These are phyloP conservation scores for Channallabes apus DNA, from an alignment of 2,797 vertebrate genomes.

Conservation along the genomic window DNA sequence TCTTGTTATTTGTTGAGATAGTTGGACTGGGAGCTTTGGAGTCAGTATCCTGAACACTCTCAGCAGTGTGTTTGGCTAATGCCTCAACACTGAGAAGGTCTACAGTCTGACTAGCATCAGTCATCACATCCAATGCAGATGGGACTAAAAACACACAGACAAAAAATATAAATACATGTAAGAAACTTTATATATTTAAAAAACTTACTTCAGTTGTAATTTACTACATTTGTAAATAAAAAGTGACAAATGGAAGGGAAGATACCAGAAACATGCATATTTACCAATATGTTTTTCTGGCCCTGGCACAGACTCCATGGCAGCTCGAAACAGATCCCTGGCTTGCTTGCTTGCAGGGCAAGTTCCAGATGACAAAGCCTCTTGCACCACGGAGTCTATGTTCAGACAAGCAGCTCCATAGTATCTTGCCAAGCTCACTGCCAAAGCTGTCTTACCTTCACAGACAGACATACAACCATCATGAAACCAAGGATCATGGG, in stretches of 20 bases:
- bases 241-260: neutral
- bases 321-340: conserved; percentile 75
- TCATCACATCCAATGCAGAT: conserved; percentile 10
- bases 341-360: conserved; percentile 69
- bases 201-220: neutral
- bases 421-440: conserved; percentile 70
- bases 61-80: conserved; percentile 61
- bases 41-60: conserved; percentile 49
- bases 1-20: conserved; percentile 39
- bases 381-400: conserved; percentile 77
- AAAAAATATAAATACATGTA: neutral
- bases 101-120: conserved; percentile 8
- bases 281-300: conserved; percentile 70
- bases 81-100: conserved; percentile 62
- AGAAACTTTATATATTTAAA: neutral
- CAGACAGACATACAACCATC: conserved; percentile 38
- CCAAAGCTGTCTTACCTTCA: conserved; percentile 76
- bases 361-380: conserved; percentile 71
- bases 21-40: conserved; percentile 43
- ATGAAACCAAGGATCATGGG: neutral
- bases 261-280: neutral
- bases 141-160: conserved; percentile 45
- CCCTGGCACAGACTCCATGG: conserved; percentile 62
- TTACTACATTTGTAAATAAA: neutral
- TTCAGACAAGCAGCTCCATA: conserved; percentile 75